These are phyloP conservation scores for Ommatoiulus sabulosus DNA, from an alignment of 2,888 invertebrate species.

Conservation along the genomic window DNA sequence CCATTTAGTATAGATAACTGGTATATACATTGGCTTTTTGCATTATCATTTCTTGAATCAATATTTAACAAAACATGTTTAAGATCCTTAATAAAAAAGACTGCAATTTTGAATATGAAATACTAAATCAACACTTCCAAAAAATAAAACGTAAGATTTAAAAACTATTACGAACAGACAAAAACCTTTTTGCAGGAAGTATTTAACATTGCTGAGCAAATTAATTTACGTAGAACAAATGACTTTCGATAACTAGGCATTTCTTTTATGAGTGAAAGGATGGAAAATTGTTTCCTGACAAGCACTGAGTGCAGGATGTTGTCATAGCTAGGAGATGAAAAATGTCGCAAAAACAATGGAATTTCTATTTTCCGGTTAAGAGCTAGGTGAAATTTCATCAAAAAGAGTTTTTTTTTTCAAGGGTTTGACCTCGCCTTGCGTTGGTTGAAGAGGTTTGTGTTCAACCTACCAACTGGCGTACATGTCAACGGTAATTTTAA, in stretches of 20 bases:
- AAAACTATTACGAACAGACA: no score
- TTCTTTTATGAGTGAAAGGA: not conserved
- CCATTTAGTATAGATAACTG: no score
- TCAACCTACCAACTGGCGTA: not conserved
- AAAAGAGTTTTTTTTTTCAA: not conserved
- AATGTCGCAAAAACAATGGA: constrained; percentile 37
- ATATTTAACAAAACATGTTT: no score
- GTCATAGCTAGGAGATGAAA: not conserved
- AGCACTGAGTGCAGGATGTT: not conserved
- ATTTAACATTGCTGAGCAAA: not conserved
- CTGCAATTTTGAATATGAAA: no score
- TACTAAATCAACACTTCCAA: no score
- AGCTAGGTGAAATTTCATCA: not conserved
- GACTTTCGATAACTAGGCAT: not conserved
- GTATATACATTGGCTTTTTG: no score
- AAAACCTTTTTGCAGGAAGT: no score
- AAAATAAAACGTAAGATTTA: no score
- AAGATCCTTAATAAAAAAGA: no score
- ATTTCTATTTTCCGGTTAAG: constrained; percentile 34
- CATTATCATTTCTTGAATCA: no score
- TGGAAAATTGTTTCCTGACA: not conserved
- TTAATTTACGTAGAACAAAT: not conserved
- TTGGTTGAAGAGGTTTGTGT: not conserved
- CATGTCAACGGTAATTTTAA: not conserved
- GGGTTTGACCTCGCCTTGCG: not conserved